phyloP scores from a whole-genome alignment of 2,113 vertebrate genomes.

The Monopterus albus region DNA sequence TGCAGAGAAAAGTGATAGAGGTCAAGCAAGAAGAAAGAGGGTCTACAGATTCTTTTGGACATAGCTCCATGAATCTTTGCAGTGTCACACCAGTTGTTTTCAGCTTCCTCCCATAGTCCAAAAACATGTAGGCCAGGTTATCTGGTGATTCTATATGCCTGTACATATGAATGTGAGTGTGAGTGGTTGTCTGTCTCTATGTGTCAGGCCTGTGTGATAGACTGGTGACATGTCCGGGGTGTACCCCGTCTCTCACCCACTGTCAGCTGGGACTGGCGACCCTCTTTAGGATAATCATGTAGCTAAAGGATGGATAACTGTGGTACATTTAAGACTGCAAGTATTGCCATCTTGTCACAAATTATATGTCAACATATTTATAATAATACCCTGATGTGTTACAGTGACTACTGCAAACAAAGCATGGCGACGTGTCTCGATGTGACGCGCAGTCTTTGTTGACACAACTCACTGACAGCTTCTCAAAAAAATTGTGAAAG shows the following conservation, averaged over 20 bases:
- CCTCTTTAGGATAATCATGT: too few species aligned
- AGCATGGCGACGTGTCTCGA: conserved; percentile 6
- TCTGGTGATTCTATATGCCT: too few species aligned
- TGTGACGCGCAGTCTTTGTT: conserved; percentile 37
- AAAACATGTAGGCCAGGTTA: too few species aligned
- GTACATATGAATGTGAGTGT: too few species aligned
- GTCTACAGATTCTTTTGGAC: neutral
- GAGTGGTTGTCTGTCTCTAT: too few species aligned
- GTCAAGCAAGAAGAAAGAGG: neutral
- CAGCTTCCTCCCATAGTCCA: too few species aligned
- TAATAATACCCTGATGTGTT: conserved; percentile 2
- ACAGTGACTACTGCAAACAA: conserved; percentile 3
- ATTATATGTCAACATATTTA: neutral
- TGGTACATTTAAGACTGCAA: neutral
- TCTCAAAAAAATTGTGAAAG: conserved; percentile 19
- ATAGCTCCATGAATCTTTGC: neutral
- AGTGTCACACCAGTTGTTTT: neutral
- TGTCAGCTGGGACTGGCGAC: too few species aligned
- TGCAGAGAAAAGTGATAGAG: neutral
- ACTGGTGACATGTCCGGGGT: too few species aligned
- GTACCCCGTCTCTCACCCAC: too few species aligned
- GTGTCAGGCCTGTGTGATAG: too few species aligned
- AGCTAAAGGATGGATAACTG: too few species aligned
- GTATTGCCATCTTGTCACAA: neutral
- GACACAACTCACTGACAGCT: conserved; percentile 39